Percentiles rank a stretch among this genome's conserved stretches.
These are phyloP conservation scores for Tenthredo notha DNA, from an alignment of 2,888 invertebrate genomes.

Conservation along the genomic window DNA sequence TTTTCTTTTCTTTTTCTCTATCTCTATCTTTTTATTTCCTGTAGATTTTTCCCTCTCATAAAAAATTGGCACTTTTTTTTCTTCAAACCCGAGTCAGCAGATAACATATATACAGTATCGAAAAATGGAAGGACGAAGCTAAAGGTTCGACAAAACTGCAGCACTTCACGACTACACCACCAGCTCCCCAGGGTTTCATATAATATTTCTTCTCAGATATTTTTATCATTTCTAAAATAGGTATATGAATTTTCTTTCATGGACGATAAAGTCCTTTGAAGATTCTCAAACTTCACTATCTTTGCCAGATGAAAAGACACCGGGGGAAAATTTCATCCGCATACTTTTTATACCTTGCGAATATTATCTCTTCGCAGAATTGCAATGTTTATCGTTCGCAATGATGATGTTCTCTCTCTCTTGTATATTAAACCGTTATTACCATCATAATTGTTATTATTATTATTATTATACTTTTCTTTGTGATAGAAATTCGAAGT, in stretches of 20 bases:
- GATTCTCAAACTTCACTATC: not conserved
- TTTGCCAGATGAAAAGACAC: constrained; percentile 34
- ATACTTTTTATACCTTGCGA: not conserved
- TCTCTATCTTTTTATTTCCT: not conserved
- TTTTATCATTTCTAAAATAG: constrained; percentile 13
- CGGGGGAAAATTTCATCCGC: not conserved
- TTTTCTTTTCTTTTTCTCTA: too few relatives aligned
- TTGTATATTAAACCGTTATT: not conserved
- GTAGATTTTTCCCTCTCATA: not conserved
- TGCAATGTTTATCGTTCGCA: constrained; percentile 19
- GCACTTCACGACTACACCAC: not conserved
- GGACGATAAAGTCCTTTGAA: constrained; percentile 36
- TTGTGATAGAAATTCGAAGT: not conserved
- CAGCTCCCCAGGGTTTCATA: not conserved
- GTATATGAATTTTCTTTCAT: constrained; percentile 11
- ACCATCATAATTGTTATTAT: not conserved
- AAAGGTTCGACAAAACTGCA: not conserved
- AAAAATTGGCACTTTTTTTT: not conserved
- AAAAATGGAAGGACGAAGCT: not conserved
- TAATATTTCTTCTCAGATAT: not conserved
- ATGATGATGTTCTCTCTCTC: not conserved
- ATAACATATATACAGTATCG: not conserved
- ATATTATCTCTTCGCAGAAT: not conserved
- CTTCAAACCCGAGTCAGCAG: not conserved
- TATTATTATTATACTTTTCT: not conserved